Evolutionary conservation across 2,888 invertebrate species (phyloP).

Genomic region (Pterostichus madidus): DNA sequence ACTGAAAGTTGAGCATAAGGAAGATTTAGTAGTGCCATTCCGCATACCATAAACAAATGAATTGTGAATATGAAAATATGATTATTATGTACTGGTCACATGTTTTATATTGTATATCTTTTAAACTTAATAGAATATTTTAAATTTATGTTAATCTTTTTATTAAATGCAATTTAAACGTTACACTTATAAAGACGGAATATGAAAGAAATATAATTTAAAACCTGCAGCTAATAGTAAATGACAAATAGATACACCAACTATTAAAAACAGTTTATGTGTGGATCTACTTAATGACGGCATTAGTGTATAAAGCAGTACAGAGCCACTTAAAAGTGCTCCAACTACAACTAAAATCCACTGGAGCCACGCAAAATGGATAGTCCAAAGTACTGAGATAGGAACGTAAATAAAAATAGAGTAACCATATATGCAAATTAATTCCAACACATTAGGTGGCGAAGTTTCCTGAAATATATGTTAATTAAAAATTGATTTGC

Average conservation of each 20-base stretch:
- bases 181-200: conserved; percentile 73
- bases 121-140: conserved; percentile 64
- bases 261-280: conserved; percentile 82
- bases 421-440: conserved; percentile 97
- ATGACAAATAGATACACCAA: conserved; percentile 87
- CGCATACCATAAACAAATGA: conserved; percentile 82
- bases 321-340: conserved; percentile 90
- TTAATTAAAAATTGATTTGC: too few species aligned
- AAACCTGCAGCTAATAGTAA: conserved; percentile 91
- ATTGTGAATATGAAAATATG: conserved; percentile 43
- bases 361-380: conserved; percentile 89
- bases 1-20: conserved; percentile 92
- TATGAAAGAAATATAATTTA: conserved; percentile 90
- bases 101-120: conserved; percentile 66
- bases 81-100: conserved; percentile 64
- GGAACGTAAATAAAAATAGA: conserved; percentile 96
- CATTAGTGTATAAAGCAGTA: conserved; percentile 89
- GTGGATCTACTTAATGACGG: conserved; percentile 86
- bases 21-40: conserved; percentile 94
- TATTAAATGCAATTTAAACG: conserved; percentile 32
- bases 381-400: conserved; percentile 94
- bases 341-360: conserved; percentile 92
- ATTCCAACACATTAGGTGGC: conserved; percentile 87
- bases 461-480: conserved; percentile 77
- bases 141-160: conserved; percentile 49